Conservation (phyloP, 1,140 invertebrate species). For the Drosophila truncata region DNA sequence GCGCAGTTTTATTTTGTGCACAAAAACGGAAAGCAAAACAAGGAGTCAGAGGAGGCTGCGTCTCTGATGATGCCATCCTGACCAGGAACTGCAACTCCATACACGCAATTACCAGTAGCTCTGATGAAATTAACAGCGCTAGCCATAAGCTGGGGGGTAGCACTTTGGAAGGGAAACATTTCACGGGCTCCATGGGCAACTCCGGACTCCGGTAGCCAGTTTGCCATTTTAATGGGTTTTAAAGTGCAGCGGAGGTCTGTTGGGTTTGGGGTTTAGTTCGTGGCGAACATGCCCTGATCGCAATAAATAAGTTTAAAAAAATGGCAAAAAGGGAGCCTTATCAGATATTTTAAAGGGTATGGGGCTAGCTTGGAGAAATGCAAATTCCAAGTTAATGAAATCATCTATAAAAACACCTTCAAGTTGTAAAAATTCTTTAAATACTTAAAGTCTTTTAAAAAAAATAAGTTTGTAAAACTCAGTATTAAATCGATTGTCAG, state of each 20-base stretch:
- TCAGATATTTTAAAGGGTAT: neutral
- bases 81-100: conserved; percentile 61
- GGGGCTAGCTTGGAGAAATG: neutral
- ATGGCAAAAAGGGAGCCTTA: neutral
- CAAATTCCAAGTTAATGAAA: conserved; percentile 14
- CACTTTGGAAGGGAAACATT: conserved; percentile 25
- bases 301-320: conserved; percentile 44
- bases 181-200: conserved; percentile 12
- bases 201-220: conserved; percentile 40
- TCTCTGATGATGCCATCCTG: conserved; percentile 25
- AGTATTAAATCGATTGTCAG: neutral
- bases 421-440: neutral
- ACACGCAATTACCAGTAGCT: conserved; percentile 79
- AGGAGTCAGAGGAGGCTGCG: conserved; percentile 18
- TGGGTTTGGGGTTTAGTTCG: conserved; percentile 23
- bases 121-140: conserved; percentile 80
- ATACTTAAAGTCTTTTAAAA: too few relatives aligned
- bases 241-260: conserved; percentile 59
- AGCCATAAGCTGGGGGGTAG: conserved; percentile 8
- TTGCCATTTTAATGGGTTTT: conserved; percentile 80
- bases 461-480: neutral
- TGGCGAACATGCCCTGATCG: conserved; percentile 26
- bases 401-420: neutral
- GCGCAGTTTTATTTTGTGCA: conserved; percentile 48
- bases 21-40: conserved; percentile 50